A percentile compares a stretch with the other conserved stretches of the same genome.
These are phyloP conservation scores for Cecropterus lyciades DNA, from an alignment of 1,140 invertebrate species.

Conservation along the genomic window DNA sequence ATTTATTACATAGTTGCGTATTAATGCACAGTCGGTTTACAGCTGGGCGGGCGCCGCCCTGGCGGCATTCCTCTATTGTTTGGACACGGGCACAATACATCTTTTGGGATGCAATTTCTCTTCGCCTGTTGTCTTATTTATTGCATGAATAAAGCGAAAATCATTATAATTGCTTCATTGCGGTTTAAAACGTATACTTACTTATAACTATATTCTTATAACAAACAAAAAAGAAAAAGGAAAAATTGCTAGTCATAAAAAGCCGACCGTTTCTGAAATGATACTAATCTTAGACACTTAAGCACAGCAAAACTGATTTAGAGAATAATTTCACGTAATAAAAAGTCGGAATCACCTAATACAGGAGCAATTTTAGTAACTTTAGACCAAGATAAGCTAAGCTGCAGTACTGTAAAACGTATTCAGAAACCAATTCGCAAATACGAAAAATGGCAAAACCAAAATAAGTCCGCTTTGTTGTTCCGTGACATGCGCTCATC, in stretches of 20 bases:
- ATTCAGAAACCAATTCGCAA: neutral
- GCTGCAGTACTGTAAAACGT: neutral
- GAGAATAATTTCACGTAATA: too few species aligned
- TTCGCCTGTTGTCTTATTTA: conserved; percentile 7
- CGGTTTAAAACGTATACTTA: too few species aligned
- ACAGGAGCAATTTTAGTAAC: too few species aligned
- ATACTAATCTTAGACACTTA: too few species aligned
- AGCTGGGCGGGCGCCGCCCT: conserved; percentile 63
- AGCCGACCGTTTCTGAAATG: too few species aligned
- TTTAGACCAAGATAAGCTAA: too few species aligned
- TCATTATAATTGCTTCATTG: neutral
- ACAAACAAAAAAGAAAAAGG: too few species aligned
- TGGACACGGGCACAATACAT: conserved; percentile 33
- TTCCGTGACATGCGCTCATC: conserved; percentile 42
- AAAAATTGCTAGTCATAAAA: too few species aligned
- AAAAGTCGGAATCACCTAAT: too few species aligned
- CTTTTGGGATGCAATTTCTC: conserved; percentile 11
- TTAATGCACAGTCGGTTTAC: conserved; percentile 77
- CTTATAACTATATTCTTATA: too few species aligned
- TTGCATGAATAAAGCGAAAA: neutral
- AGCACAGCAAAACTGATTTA: too few species aligned
- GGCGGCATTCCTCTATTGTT: conserved; percentile 58
- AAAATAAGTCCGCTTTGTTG: conserved; percentile 30
- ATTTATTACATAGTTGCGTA: conserved; percentile 78
- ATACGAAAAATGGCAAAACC: conserved; percentile 27